Percentiles rank a stretch among this genome's conserved stretches.
Conservation (phyloP, 2,113 vertebrate genomes). For the Cheirogaleus medius region DNA sequence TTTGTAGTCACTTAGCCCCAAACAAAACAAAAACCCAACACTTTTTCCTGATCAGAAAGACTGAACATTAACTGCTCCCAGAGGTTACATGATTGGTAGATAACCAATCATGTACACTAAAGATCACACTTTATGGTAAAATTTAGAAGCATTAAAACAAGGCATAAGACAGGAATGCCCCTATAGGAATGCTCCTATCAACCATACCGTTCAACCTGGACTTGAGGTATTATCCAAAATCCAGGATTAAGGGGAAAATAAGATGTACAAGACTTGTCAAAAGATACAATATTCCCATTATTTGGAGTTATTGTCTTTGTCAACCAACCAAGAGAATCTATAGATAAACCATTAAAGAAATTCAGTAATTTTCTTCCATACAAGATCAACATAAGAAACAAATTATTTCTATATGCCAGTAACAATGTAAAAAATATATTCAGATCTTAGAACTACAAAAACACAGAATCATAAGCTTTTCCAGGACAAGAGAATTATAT, state of each 20-base stretch:
- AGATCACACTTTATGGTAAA: neutral
- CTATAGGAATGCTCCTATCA: neutral
- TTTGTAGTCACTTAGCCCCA: neutral
- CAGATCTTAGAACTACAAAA: neutral
- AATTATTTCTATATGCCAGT: slow-evolving; percentile 17
- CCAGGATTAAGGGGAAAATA: slow-evolving; percentile 11
- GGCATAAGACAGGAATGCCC: neutral
- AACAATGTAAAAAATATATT: slow-evolving; percentile 25
- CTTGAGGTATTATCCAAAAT: neutral
- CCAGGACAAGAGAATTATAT: slow-evolving; percentile 36
- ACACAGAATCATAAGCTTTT: neutral
- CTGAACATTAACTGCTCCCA: slow-evolving; percentile 12
- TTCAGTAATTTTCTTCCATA: slow-evolving; percentile 3
- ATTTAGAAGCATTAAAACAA: neutral
- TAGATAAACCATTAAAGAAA: neutral
- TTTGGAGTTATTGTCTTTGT: slow-evolving; percentile 38
- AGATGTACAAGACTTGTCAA: neutral
- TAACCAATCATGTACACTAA: neutral
- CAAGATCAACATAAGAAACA: neutral
- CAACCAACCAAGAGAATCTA: neutral
- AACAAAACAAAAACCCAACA: slow-evolving; percentile 6
- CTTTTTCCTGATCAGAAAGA: neutral
- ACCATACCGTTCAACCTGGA: neutral
- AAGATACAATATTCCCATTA: neutral
- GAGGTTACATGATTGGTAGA: neutral